Evolutionary conservation across 1,140 invertebrate genomes (phyloP).

Genomic region (Dinothrombium tinctorium): DNA sequence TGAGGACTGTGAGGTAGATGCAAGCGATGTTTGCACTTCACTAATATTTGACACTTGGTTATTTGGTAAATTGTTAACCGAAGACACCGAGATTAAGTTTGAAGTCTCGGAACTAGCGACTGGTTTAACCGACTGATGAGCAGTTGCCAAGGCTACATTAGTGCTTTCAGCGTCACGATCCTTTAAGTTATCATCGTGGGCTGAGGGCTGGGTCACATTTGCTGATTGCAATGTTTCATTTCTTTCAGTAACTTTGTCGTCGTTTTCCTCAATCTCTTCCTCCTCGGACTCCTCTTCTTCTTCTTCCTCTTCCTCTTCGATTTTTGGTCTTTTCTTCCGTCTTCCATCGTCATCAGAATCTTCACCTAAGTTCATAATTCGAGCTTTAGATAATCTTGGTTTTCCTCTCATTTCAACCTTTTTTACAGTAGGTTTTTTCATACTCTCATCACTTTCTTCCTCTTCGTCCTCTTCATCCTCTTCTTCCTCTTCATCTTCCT

Average conservation of each 20-base stretch:
- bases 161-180: too few relatives aligned
- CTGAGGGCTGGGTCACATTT: neutral
- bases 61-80: too few relatives aligned
- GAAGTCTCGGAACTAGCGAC: too few relatives aligned
- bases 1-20: neutral
- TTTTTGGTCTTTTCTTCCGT: neutral
- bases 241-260: neutral
- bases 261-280: neutral
- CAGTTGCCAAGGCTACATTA: too few relatives aligned
- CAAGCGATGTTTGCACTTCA: too few relatives aligned
- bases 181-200: too few relatives aligned
- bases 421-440: neutral
- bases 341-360: conserved; percentile 1
- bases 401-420: conserved; percentile 2
- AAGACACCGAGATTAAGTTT: too few relatives aligned
- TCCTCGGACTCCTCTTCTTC: neutral
- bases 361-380: conserved; percentile 1
- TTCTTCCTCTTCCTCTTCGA: neutral
- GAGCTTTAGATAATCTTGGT: conserved; percentile 1
- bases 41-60: too few relatives aligned
- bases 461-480: conserved; percentile 10
- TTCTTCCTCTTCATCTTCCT: conserved; percentile 13
- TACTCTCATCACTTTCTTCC: neutral
- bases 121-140: too few relatives aligned
- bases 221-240: neutral